Percentiles rank a stretch among this genome's conserved stretches.
Conservation (phyloP, 2,797 vertebrate genomes). For the Choloepus didactylus region DNA sequence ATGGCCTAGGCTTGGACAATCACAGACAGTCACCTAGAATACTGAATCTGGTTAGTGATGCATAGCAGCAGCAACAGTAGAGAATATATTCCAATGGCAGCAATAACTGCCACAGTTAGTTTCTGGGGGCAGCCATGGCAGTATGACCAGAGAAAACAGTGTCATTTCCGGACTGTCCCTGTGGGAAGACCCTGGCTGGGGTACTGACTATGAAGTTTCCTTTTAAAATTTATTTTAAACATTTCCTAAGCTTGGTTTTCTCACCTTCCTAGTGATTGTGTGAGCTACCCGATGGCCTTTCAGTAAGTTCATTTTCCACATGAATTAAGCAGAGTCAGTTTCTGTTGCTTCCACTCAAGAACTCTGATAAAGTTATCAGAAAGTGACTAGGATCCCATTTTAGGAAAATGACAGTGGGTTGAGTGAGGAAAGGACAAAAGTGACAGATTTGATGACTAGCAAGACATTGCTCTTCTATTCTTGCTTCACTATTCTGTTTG, state of each 20-base stretch:
- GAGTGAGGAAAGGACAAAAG: not conserved
- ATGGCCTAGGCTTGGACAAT: not conserved
- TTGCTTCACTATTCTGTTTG: constrained; percentile 24
- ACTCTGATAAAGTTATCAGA: not conserved
- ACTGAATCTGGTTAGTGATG: not conserved
- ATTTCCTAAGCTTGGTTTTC: not conserved
- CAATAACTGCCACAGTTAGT: not conserved
- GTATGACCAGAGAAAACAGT: not conserved
- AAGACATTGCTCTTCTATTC: not conserved
- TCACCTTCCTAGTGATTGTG: not conserved
- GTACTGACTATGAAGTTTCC: not conserved
- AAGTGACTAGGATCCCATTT: not conserved
- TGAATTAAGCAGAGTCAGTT: constrained; percentile 9
- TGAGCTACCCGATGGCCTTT: not conserved
- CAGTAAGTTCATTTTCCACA: not conserved
- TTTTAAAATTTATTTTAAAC: not conserved
- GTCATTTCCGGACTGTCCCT: not conserved
- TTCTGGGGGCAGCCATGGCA: not conserved
- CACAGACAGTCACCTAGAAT: not conserved
- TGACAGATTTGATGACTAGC: constrained; percentile 11
- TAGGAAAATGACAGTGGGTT: not conserved
- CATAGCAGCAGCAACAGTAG: not conserved
- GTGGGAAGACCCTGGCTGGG: not conserved
- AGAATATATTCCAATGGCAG: not conserved
- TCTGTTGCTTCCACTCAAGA: not conserved